A percentile compares a stretch with the other conserved stretches of the same genome.
phyloP scores from a whole-genome alignment of 2,888 invertebrate species.

The Paralinhomoeus sp. region DNA sequence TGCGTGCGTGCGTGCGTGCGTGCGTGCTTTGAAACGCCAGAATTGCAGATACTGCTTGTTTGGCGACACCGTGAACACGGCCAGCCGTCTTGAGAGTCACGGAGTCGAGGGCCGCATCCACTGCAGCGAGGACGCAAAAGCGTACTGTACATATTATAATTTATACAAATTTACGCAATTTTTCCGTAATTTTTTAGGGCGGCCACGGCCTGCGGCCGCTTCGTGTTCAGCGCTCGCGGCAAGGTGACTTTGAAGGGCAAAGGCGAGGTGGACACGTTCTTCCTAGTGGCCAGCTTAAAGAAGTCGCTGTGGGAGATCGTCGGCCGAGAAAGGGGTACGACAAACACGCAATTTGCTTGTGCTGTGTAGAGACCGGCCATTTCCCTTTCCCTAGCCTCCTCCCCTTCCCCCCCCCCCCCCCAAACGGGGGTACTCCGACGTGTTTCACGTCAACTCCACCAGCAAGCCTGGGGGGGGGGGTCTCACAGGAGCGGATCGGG shows the following conservation, averaged over 20 bases:
- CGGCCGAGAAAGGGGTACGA: conserved; percentile 12
- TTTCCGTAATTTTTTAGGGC: conserved; percentile 9
- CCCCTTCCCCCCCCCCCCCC: too few species aligned
- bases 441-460: too few species aligned
- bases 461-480: too few species aligned
- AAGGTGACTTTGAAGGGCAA: conserved; percentile 16
- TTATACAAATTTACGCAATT: too few species aligned
- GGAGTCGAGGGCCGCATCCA: conserved; percentile 14
- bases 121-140: conserved; percentile 12
- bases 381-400: too few species aligned
- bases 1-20: neutral
- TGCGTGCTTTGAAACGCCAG: too few species aligned
- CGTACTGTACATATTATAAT: too few species aligned
- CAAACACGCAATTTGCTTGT: too few species aligned
- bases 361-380: too few species aligned
- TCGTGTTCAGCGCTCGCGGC: conserved; percentile 16
- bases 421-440: too few species aligned
- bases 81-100: conserved; percentile 13
- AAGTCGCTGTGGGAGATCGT: conserved; percentile 21
- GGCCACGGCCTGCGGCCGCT: conserved; percentile 15
- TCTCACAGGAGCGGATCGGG: too few species aligned
- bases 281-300: conserved; percentile 14
- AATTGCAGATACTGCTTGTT: conserved; percentile 14
- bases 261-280: conserved; percentile 19
- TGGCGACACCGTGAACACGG: conserved; percentile 15